Evolutionary conservation across 2,888 invertebrate genomes (phyloP).

Genomic region (Lasioglossum marginatum): DNA sequence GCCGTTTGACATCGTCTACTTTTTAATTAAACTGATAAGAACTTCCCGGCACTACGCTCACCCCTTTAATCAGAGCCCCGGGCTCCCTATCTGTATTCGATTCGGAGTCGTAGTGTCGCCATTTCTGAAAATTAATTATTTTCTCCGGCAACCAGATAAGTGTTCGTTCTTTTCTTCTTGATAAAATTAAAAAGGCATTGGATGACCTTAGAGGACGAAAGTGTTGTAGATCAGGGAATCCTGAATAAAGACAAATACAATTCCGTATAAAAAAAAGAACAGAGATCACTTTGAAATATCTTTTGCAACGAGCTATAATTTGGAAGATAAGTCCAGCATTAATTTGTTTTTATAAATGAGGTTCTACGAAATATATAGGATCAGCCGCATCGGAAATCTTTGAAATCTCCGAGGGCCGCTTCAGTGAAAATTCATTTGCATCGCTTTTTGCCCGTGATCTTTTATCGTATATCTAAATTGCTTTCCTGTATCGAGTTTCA

Average conservation of each 20-base stretch:
- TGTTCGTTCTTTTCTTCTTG: background rate
- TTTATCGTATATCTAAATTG: slow-evolving; percentile 27
- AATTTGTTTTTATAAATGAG: background rate
- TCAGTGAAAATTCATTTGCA: slow-evolving; percentile 14
- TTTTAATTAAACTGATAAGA: slow-evolving; percentile 11
- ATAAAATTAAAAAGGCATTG: background rate
- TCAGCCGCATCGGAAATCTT: background rate
- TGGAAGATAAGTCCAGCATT: background rate
- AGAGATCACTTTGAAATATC: background rate
- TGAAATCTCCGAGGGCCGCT: background rate
- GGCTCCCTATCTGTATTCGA: background rate
- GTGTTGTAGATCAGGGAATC: no score
- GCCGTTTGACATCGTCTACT: background rate
- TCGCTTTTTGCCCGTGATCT: background rate
- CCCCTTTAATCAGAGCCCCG: background rate
- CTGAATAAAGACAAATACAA: no score
- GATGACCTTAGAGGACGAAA: background rate
- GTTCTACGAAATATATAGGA: background rate
- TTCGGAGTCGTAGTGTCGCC: background rate
- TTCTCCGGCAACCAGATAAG: background rate
- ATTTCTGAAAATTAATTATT: background rate
- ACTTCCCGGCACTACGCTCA: background rate
- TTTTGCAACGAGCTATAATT: background rate
- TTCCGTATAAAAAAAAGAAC: no score
- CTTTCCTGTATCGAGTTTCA: slow-evolving; percentile 23